These are phyloP conservation scores for Nansenia antarctica DNA, from an alignment of 2,113 vertebrate species.

Conservation along the genomic window DNA sequence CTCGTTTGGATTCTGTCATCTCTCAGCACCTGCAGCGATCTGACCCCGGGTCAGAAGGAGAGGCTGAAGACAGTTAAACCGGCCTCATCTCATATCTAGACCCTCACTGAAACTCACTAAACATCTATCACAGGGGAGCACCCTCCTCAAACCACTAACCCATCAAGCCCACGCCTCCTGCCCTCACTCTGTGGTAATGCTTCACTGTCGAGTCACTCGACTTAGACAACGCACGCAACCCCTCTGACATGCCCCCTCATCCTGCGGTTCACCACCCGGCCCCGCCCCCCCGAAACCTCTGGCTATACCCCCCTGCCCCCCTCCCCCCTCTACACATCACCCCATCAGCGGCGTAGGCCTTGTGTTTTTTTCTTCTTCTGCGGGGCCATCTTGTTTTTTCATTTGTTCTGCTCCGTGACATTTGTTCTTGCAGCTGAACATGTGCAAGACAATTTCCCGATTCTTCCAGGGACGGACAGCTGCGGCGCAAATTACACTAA, in stretches of 20 bases:
- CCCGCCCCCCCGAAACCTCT: background rate
- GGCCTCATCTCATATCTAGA: slow-evolving; percentile 24
- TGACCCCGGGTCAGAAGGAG: background rate
- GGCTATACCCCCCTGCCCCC: background rate
- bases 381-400: slow-evolving; percentile 82
- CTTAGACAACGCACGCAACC: slow-evolving; percentile 45
- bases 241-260: slow-evolving; percentile 52
- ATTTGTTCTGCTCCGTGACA: slow-evolving; percentile 78
- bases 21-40: background rate
- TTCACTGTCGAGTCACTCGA: slow-evolving; percentile 38
- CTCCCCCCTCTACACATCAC: too few relatives aligned
- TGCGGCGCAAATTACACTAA: slow-evolving; percentile 87
- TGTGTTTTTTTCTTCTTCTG: background rate
- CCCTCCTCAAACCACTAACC: slow-evolving; percentile 29
- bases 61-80: slow-evolving; percentile 46
- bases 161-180: background rate
- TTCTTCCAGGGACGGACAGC: slow-evolving; percentile 89
- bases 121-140: slow-evolving; percentile 52
- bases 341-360: slow-evolving; percentile 9
- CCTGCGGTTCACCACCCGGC: too few relatives aligned
- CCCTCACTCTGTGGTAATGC: background rate
- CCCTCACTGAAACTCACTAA: slow-evolving; percentile 34
- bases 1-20: background rate
- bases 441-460: slow-evolving; percentile 83
- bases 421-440: slow-evolving; percentile 91